Percentiles rank a stretch among this genome's conserved stretches.
Conservation (phyloP, 2,797 vertebrate species). For the Oceanodroma leucorhoa region DNA sequence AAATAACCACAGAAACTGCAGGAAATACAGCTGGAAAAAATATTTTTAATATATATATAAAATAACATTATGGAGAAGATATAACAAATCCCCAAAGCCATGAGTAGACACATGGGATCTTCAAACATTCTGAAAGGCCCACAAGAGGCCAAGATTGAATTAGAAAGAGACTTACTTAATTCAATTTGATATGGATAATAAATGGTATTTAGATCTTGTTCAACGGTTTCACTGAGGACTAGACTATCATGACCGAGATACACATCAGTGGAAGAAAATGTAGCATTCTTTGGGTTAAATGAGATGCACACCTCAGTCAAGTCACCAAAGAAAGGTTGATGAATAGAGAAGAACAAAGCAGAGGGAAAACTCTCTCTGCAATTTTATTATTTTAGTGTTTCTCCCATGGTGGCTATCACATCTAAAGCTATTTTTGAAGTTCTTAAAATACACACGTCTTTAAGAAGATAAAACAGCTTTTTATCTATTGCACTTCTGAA, state of each 20-base stretch:
- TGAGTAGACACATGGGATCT: rapidly evolving
- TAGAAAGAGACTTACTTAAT: not conserved
- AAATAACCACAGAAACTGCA: not conserved
- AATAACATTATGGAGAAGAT: not conserved
- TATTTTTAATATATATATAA: not conserved
- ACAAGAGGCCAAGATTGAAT: not conserved
- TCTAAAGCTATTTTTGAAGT: not conserved
- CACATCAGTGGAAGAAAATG: not conserved
- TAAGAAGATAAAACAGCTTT: not conserved
- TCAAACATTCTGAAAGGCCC: not conserved
- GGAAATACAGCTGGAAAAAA: not conserved
- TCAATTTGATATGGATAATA: not conserved
- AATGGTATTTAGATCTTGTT: not conserved
- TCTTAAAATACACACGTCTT: not conserved
- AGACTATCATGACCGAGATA: not conserved
- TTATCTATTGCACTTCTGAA: not conserved
- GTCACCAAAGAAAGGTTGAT: not conserved
- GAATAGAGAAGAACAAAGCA: not conserved
- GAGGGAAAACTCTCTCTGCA: not conserved
- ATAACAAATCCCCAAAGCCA: not conserved
- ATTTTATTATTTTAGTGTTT: not conserved
- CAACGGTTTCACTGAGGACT: not conserved
- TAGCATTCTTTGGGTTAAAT: not conserved
- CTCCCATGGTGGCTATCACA: not conserved
- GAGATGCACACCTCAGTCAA: not conserved